A percentile compares a stretch with the other conserved stretches of the same genome.
Evolutionary conservation across 2,113 vertebrate species (phyloP).

Genomic region (Phylloscopus trochilus): DNA sequence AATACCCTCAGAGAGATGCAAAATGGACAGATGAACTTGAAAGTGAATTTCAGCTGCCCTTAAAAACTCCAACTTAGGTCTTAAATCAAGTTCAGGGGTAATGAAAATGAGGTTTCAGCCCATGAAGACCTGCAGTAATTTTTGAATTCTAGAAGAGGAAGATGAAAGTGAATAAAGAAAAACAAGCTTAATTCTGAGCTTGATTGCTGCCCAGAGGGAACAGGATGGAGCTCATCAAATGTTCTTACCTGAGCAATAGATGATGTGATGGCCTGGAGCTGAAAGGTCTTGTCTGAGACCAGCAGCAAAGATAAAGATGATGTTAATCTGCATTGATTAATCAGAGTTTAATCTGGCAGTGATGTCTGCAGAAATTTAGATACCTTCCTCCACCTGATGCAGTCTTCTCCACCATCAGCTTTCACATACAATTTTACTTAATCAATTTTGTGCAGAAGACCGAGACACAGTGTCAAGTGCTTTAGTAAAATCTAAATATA

Average conservation of each 20-base stretch:
- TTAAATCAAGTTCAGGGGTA: neutral
- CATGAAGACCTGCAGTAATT: neutral
- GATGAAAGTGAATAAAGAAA: neutral
- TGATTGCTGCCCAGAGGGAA: slow-evolving; percentile 23
- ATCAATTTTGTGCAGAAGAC: neutral
- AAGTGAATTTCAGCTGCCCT: neutral
- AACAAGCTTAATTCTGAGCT: neutral
- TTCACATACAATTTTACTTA: neutral
- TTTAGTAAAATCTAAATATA: neutral
- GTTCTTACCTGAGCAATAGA: neutral
- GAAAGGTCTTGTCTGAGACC: neutral
- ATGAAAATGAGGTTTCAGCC: neutral
- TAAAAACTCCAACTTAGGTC: neutral
- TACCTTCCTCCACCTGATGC: neutral
- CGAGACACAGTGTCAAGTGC: neutral
- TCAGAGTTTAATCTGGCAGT: neutral
- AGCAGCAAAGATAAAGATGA: neutral
- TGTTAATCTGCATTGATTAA: slow-evolving; percentile 18
- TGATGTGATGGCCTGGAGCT: neutral
- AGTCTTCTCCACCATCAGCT: neutral
- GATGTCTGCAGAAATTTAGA: neutral
- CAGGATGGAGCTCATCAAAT: neutral
- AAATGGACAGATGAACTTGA: neutral
- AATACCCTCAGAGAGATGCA: neutral
- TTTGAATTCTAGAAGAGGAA: neutral